phyloP scores from a whole-genome alignment of 1,140 invertebrate genomes.

The Calycopis cecrops region DNA sequence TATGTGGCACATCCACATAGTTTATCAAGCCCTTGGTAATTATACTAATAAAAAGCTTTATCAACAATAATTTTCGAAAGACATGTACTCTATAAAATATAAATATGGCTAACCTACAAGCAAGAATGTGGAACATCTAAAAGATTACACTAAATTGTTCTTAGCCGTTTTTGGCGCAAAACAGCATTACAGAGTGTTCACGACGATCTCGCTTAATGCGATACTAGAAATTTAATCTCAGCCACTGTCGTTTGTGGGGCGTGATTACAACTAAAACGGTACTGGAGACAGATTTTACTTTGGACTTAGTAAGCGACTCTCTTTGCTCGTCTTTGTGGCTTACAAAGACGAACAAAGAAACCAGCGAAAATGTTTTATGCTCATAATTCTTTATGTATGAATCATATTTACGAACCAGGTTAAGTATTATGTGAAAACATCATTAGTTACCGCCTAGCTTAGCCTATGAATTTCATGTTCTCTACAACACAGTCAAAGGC shows the following conservation, averaged over 20 bases:
- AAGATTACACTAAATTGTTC: conserved; percentile 32
- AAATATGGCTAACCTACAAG: conserved; percentile 7
- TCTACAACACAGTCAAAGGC: no score
- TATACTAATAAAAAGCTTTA: neutral
- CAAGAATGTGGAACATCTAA: conserved; percentile 27
- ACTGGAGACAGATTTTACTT: neutral
- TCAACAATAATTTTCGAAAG: no score
- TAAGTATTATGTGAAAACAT: no score
- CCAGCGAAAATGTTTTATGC: no score
- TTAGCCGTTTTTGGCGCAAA: conserved; percentile 29
- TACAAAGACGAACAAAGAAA: neutral
- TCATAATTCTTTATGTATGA: no score
- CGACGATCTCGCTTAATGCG: conserved; percentile 17
- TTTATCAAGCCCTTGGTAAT: neutral
- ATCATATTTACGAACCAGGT: no score
- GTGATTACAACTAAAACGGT: neutral
- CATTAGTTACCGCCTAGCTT: no score
- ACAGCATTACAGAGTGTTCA: conserved; percentile 18
- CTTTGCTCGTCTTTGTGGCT: neutral
- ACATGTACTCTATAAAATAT: no score
- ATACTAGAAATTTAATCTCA: neutral
- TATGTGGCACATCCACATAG: no score
- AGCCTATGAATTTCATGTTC: no score
- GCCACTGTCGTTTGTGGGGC: neutral
- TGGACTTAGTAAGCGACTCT: neutral